Percentiles rank a stretch among this genome's conserved stretches.
Conservation (phyloP, 1,140 invertebrate genomes). For the Drosophila malerkotliana region DNA sequence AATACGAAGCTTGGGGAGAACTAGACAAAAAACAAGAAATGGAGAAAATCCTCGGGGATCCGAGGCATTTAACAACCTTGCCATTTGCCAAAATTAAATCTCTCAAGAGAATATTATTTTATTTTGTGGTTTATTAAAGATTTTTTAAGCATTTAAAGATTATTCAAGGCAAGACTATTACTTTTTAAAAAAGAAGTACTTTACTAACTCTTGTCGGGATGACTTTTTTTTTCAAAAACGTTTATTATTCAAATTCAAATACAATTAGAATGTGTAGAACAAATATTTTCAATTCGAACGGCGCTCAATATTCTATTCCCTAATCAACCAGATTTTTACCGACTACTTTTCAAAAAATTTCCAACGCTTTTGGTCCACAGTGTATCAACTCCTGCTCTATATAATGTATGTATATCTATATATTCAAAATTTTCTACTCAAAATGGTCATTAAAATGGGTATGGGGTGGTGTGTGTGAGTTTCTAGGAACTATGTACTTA, state of each 20-base stretch:
- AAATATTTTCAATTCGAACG: constrained; percentile 30
- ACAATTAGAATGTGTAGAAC: constrained; percentile 47
- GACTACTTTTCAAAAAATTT: constrained; percentile 29
- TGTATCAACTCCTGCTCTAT: constrained; percentile 28
- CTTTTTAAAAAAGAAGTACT: not conserved
- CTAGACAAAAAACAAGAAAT: constrained; percentile 20
- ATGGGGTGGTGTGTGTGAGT: constrained; percentile 12
- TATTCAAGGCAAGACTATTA: constrained; percentile 7
- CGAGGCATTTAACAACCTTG: constrained; percentile 34
- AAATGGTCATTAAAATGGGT: constrained; percentile 15
- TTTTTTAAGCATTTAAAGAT: not conserved
- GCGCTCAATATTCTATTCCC: constrained; percentile 42
- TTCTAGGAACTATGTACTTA: constrained; percentile 27
- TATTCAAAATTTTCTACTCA: constrained; percentile 25
- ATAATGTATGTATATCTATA: not conserved
- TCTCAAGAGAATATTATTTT: not conserved
- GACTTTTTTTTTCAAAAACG: constrained; percentile 47
- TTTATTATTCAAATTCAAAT: constrained; percentile 63
- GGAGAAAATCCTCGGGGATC: constrained; percentile 18
- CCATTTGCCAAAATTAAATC: not conserved
- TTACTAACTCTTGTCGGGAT: not conserved
- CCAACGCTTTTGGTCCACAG: constrained; percentile 63
- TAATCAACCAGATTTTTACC: constrained; percentile 13
- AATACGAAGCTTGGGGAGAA: constrained; percentile 4
- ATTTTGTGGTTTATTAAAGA: too few species aligned